Base-by-base conservation (phyloP, 2,888 invertebrate genomes). In the Meloe dianella region DNA sequence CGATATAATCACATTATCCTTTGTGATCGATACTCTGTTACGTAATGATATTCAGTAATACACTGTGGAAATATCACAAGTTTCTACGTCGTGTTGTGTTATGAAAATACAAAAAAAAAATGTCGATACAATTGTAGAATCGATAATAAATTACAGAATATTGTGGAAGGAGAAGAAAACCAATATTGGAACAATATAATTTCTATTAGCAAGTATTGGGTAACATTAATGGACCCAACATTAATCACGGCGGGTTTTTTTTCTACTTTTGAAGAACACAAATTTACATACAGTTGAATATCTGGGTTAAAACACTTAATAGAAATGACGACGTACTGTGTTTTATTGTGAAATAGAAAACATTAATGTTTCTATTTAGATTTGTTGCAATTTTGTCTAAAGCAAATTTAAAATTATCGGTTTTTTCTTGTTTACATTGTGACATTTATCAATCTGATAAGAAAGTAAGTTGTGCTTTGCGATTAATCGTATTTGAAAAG, bases 241-340 rank as follows among this genome's bases (percentile, higher is more conserved):
- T 54, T 24, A 54, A 54, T 54, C 54, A 54, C 54, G 47, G 22
- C n/a, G n/a, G n/a, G n/a, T n/a, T n/a, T 20, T 10, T 51, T 51
- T 20, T 41, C 6, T 41, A 17, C 17, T 41, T 41, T 22, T 47
- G 20, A 47, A 24, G 1, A 54, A n/a, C 6, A 14, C 54, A 54
- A 54, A 54, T 54, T 54, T 54, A 54, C 54, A 54, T 54, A 24
- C 24, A 24, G 54, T 24, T 54, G 54, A 24, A 1, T 54, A 54
- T 54, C 24, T 54, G 24, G 54, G 54, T 54, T 54, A 54, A 24
- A 54, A 24, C 54, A 54, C 24, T 54, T 47, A 47, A 20, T 47
- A 47, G 0, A 24, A 54, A 54, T 24, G 54, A 54, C 12, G 17
- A n/a, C n/a, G n/a, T n/a, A n/a, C 12, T 54, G 24, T 24, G 12